Evolutionary conservation across 1,140 invertebrate species (phyloP), one percentile per base, ranked within the genome.

Genomic region (Conus ventricosus): DNA sequence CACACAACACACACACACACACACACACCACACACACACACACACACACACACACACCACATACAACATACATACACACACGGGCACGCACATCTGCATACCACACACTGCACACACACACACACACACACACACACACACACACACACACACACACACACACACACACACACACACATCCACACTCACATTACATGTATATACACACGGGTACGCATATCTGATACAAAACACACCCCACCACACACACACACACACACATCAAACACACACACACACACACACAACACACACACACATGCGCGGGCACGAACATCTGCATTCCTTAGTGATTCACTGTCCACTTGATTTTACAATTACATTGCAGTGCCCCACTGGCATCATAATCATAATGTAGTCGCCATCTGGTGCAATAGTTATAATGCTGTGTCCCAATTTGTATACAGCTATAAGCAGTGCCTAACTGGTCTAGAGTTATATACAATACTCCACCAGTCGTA

Each of bases 51-150:
- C 67, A 75, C 67, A 23, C 67, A 75, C 67, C 20, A 25, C 67
- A 75, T 7, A 75, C 67, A 75, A 23, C 67, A 75, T 20, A 23
- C 67, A 75, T 20, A 75, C 67, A 75, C 67, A 23, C 67, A 75
- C 67, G 3, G 39, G 39, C 39, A 39, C 39, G 39, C 39, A 39
- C 3, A 39, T 39, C 39, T 39, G 39, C 39, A 39, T 39, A 39
- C 39, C 0, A 20, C 67, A 20, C 67, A 20, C 67, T n/a, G n/a
- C 67, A 20, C 67, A 1, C 67, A 20, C 67, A 20, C 67, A 75
- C 67, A 75, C 67, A 75, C 67, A 75, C 67, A 75, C 67, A 75
- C 67, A 20, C 67, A 23, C 67, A 75, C 67, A 23, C 67, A 75
- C 67, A 75, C 67, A 75, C 67, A 23, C 67, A 75, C 67, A 75